Percentiles rank a stretch among this genome's conserved stretches.
phyloP scores from a whole-genome alignment of 2,113 vertebrate species.

The Osmerus mordax region DNA sequence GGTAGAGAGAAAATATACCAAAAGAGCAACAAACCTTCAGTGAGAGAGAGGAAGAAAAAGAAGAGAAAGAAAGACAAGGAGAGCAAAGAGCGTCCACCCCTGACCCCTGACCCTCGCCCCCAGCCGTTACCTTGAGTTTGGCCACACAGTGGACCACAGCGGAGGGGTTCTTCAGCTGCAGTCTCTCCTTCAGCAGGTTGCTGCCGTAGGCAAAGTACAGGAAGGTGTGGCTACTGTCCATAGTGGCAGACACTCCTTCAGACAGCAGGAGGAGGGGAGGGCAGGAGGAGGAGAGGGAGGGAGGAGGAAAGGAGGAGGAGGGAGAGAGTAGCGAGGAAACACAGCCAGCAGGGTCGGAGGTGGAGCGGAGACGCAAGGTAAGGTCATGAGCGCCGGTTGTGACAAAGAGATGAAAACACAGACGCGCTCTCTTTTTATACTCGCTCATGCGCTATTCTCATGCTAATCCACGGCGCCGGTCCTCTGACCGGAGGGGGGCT shows the following conservation, averaged over 20 bases:
- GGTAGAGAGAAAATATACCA: too few species aligned
- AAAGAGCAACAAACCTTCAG: neutral
- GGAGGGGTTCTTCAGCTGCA: slow-evolving; percentile 69
- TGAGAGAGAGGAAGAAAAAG: neutral
- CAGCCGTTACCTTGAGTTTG: slow-evolving; percentile 56
- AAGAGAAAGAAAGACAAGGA: neutral
- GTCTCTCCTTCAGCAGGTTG: slow-evolving; percentile 70
- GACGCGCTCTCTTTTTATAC: slow-evolving; percentile 23
- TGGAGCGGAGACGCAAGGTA: slow-evolving; percentile 6
- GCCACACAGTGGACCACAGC: slow-evolving; percentile 61
- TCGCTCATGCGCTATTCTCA: slow-evolving; percentile 50
- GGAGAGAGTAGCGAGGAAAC: slow-evolving; percentile 9
- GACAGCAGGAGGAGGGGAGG: slow-evolving; percentile 11
- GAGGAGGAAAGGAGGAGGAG: neutral
- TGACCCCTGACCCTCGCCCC: too few species aligned
- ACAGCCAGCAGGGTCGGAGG: neutral
- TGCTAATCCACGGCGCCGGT: slow-evolving; percentile 54
- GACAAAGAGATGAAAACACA: slow-evolving; percentile 30
- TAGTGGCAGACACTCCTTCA: slow-evolving; percentile 18
- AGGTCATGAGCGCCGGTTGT: slow-evolving; percentile 17
- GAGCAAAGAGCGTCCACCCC: too few species aligned
- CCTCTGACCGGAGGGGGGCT: neutral
- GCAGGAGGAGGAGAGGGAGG: slow-evolving; percentile 1
- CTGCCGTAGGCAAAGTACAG: slow-evolving; percentile 73
- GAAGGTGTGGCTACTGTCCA: slow-evolving; percentile 56